Evolutionary conservation across 2,113 vertebrate genomes (phyloP), one percentile per base, ranked within the genome.

Genomic region (Lanius collurio): DNA sequence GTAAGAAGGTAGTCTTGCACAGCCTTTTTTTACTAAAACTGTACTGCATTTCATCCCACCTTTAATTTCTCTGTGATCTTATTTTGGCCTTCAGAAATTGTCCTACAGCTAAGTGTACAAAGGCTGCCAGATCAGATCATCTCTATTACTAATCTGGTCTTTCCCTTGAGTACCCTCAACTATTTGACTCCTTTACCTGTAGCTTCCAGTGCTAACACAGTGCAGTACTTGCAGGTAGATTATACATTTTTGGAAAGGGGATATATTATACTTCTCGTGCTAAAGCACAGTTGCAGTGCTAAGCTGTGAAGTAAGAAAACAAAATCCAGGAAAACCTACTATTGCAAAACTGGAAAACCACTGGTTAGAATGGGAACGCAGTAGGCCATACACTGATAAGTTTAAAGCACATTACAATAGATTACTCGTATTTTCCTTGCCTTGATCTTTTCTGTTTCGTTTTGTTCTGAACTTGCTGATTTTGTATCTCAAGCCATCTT

Each of bases 371-470:
- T 19, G 42, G 33, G 21, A 62, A 62, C 1, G 75, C 16, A 73
- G 19, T 0, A 3, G 46, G 28, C 33, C 24, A 23, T 6, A 60
- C 1, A 2, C 30, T 22, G 62, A 0, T 3, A 67, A 41, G 26
- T 26, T 81, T 57, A 49, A 69, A 60, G 59, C 11, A 60, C 8
- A 14, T 53, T 27, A 53, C 7, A 65, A 60, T 1, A n/a, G 15
- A 21, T 44, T 37, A 76, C 22, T 41, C 11, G 2, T 31, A 28
- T 79, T 78, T 67, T 53, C 28, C 19, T 82, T 49, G 13, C 20
- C 60, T 82, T 53, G 24, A 21, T 28, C 7, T 80, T 55, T 60
- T 53, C 3, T 53, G 24, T 47, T 81, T 75, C 63, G 17, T 60
- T 93, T 68, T 52, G 10, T 53, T 76, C 56, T 67, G 15, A 27